Base-by-base conservation (phyloP, 2,797 vertebrate species). In the Echiichthys vipera region DNA sequence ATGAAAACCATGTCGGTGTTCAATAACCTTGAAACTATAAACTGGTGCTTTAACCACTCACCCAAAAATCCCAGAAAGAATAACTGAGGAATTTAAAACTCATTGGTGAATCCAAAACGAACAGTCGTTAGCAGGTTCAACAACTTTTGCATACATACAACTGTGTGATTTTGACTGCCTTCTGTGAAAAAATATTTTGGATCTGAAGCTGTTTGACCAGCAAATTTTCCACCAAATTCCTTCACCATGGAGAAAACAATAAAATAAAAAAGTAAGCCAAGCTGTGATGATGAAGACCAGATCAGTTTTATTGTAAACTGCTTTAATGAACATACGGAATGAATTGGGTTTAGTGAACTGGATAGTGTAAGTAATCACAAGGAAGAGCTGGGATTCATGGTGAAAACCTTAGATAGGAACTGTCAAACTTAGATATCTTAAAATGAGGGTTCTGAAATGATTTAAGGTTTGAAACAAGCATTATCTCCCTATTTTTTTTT, bases 1-100 rank as follows among this genome's bases (percentile, higher is more conserved):
- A 90, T 66, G 57, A 74, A 81, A 80, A 78, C 53, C 42, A 74
- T 55, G 36, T 70, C 63, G 24, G 42, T 37, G 40, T 65, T 74
- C 30, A 74, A 74, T 59, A 47, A 54, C 51, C 62, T 66, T 70
- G 25, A 80, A 77, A 70, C 55, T n/a, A 58, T 32, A 65, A 78
- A 65, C 32, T 8, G 1, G 13, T n/a, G 32, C 50, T 65, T 72
- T 58, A 78, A 70, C 49, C 34, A 34, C 46, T 67, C 18, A 51
- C 22, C 47, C 43, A 47, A 46, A 72, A 76, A 70, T 53, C n/a
- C 54, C 34, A 30, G 36, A 20, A 66, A 67, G 64, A 78, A 75
- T 30, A 72, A 74, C 65, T 8, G 15, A 18, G 29, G 32, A 65
- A 34, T 63, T 37, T 37, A 27, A 71, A 53, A 67, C 56, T 18